Percentiles rank a stretch among this genome's conserved stretches.
phyloP scores from a whole-genome alignment of 2,113 vertebrate species.

The Chlamydotis undulata region DNA sequence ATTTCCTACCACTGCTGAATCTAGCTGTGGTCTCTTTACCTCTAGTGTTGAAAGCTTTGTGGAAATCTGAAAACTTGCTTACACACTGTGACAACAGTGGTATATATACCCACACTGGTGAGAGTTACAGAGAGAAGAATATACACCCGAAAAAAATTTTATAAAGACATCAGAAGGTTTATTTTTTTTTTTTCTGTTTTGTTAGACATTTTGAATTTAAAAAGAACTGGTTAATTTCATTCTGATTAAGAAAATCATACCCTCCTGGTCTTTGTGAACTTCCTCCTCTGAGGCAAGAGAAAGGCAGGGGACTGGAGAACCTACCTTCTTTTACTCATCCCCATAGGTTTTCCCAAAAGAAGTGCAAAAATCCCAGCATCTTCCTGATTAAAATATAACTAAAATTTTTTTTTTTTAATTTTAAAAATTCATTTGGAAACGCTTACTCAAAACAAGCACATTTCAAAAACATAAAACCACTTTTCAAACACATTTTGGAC shows the following conservation, averaged over 20 bases:
- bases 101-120: neutral
- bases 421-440: conserved; percentile 8
- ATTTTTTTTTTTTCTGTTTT: neutral
- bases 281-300: neutral
- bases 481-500: conserved; percentile 58
- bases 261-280: neutral
- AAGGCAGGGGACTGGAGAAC: neutral
- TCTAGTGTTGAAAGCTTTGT: neutral
- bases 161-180: neutral
- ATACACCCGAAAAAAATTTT: neutral
- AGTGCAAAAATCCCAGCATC: neutral
- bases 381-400: neutral
- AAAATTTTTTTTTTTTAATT: neutral
- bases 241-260: neutral
- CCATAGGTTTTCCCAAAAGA: neutral
- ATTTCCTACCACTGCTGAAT: neutral
- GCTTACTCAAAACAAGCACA: conserved; percentile 13
- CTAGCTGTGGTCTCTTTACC: neutral
- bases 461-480: neutral
- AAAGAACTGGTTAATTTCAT: neutral
- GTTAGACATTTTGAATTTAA: neutral
- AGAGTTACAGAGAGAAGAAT: neutral
- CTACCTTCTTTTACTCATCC: neutral
- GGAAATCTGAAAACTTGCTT: neutral
- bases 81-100: rapidly evolving